These are phyloP conservation scores for Watsonalla binaria DNA, from an alignment of 2,888 invertebrate species.

Conservation along the genomic window DNA sequence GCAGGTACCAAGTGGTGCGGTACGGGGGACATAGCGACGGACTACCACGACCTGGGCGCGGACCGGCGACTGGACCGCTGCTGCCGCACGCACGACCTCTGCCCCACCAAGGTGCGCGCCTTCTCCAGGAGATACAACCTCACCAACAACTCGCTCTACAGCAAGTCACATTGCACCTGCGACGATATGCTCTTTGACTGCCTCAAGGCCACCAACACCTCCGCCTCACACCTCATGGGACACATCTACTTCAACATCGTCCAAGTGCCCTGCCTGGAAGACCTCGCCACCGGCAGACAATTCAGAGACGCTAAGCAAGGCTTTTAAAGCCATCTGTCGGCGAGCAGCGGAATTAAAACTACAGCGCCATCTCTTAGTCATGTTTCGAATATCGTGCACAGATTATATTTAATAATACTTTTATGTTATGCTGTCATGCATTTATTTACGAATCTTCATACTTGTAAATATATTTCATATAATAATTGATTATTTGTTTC, in stretches of 20 bases:
- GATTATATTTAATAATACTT: slow-evolving; percentile 34
- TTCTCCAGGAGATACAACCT: slow-evolving; percentile 87
- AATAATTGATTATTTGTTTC: slow-evolving; percentile 27
- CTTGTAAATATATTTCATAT: slow-evolving; percentile 41
- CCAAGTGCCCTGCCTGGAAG: slow-evolving; percentile 85
- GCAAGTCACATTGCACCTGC: slow-evolving; percentile 93
- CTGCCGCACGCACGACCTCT: slow-evolving; percentile 94
- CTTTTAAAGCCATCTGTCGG: slow-evolving; percentile 59
- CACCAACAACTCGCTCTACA: slow-evolving; percentile 90
- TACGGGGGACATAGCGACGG: slow-evolving; percentile 90
- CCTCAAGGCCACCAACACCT: slow-evolving; percentile 85
- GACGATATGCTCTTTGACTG: slow-evolving; percentile 91
- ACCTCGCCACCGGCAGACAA: slow-evolving; percentile 55
- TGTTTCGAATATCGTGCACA: slow-evolving; percentile 43
- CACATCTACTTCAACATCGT: slow-evolving; percentile 92
- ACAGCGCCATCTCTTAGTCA: slow-evolving; percentile 59
- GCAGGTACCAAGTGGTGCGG: slow-evolving; percentile 96
- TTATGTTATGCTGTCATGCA: slow-evolving; percentile 21
- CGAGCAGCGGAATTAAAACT: slow-evolving; percentile 34
- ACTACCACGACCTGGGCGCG: slow-evolving; percentile 90
- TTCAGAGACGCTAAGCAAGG: slow-evolving; percentile 75
- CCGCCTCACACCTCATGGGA: slow-evolving; percentile 87
- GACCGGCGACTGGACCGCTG: slow-evolving; percentile 87
- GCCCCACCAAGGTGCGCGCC: slow-evolving; percentile 88
- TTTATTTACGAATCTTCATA: slow-evolving; percentile 17